Base-by-base conservation (phyloP, 2,888 invertebrate species). In the Campoletis raptor region DNA sequence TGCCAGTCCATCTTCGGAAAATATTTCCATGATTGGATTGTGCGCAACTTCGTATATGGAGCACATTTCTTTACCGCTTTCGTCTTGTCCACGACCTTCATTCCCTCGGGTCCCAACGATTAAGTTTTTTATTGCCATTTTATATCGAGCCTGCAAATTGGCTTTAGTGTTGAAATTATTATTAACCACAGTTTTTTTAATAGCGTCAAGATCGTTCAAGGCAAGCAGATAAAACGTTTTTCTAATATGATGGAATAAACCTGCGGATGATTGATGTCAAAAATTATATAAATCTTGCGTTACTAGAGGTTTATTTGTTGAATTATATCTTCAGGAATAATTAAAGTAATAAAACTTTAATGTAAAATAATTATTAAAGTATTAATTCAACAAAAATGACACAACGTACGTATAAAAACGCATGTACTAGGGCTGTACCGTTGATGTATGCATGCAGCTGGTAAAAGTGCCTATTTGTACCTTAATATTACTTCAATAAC, bases 1-100 rank as follows among this genome's bases (percentile, higher is more conserved):
- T 67, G 48, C 66, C 81, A 81, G 74, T 40, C 37, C 81, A 81
- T 73, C 61, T 81, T 66, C 48, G 37, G 5, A 45, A 54, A 40
- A 57, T 69, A 67, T 69, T 52, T 79, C 57, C 24, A 15, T 57
- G 24, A 57, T 79, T 42, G 57, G 42, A 57, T 40, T 30, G 5
- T 30, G 54, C n/a, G 37, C 42, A 40, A 57, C 15, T 57, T 45
- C 45, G 45, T 64, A 52, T 73, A 18, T 54, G 48, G 67, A 67
- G 67, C 40, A 40, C 40, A 40, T 67, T 67, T 21, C 40, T n/a
- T 40, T n/a, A 8, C 40, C 40, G 12, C 67, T n/a, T n/a, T 9
- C 15, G 24, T 42, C 12, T 69, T 12, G 12, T 21, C 10, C 69
- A 18, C 24, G 57, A 73, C 54, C 36, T 9, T 54, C 73, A 4